Conservation (phyloP, 2,888 invertebrate species). For the Anaspis maculata region DNA sequence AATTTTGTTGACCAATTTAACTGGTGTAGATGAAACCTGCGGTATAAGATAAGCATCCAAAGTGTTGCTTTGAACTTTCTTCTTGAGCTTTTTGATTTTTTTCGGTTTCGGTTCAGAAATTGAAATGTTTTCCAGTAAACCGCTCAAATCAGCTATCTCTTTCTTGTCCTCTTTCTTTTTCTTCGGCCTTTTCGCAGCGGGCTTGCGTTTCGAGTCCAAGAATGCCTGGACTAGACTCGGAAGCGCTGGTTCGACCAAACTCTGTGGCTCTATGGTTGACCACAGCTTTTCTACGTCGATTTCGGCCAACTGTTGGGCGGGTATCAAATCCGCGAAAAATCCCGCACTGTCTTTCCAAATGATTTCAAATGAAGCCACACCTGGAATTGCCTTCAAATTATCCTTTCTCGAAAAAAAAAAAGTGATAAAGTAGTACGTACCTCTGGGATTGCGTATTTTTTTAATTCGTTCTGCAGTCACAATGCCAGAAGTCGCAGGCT, state of each 20-base stretch:
- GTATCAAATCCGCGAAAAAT: slow-evolving; percentile 51
- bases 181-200: slow-evolving; percentile 46
- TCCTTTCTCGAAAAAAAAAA: no score
- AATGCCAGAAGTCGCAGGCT: slow-evolving; percentile 23
- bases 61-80: no score
- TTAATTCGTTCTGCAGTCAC: slow-evolving; percentile 48
- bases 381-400: slow-evolving; percentile 28
- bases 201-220: slow-evolving; percentile 34
- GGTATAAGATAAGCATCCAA: slow-evolving; percentile 27
- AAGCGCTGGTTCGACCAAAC: slow-evolving; percentile 53
- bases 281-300: slow-evolving; percentile 44
- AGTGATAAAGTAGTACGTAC: slow-evolving; percentile 24
- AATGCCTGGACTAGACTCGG: slow-evolving; percentile 53
- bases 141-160: slow-evolving; percentile 14
- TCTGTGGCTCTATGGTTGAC: slow-evolving; percentile 62
- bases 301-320: slow-evolving; percentile 50
- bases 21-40: no score
- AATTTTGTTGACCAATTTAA: no score
- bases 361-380: slow-evolving; percentile 63
- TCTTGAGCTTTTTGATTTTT: slow-evolving; percentile 17
- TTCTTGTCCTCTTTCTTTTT: slow-evolving; percentile 19
- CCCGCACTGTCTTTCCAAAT: slow-evolving; percentile 57
- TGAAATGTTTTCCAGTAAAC: slow-evolving; percentile 13
- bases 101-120: slow-evolving; percentile 9
- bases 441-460: slow-evolving; percentile 48